These are phyloP conservation scores for Columbina picui DNA, from an alignment of 2,113 vertebrate species.

Conservation along the genomic window DNA sequence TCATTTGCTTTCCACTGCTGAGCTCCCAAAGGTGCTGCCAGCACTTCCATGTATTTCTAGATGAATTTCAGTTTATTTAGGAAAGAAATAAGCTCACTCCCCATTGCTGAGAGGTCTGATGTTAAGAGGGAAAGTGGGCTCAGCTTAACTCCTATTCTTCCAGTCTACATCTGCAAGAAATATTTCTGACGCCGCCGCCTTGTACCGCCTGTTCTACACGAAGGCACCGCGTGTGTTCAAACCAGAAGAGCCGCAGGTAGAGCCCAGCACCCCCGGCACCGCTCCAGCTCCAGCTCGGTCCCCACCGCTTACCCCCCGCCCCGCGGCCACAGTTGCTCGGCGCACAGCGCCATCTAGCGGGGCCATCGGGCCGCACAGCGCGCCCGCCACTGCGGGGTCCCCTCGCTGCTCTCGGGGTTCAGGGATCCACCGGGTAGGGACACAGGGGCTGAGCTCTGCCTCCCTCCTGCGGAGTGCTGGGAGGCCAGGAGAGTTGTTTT, in stretches of 20 bases:
- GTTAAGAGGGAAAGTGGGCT: background rate
- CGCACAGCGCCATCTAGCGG: background rate
- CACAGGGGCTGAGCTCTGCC: background rate
- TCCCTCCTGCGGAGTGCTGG: background rate
- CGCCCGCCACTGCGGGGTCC: too few species aligned
- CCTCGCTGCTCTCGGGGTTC: too few species aligned
- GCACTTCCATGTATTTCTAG: background rate
- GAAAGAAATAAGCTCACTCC: background rate
- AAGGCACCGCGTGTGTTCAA: rapidly evolving
- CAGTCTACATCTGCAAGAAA: too few species aligned
- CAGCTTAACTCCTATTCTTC: background rate
- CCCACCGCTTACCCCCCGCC: background rate
- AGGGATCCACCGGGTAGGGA: too few species aligned
- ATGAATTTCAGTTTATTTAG: background rate
- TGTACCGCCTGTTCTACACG: background rate
- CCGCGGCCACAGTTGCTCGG: background rate
- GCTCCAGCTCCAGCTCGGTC: rapidly evolving
- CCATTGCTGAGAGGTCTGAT: background rate
- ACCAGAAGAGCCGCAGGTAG: rapidly evolving
- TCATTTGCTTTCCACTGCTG: background rate
- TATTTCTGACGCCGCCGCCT: rapidly evolving
- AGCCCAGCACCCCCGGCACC: background rate
- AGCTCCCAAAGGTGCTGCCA: background rate
- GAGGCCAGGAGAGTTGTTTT: too few species aligned
- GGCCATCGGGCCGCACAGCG: background rate